These are phyloP conservation scores for Apodemia mormo DNA, from an alignment of 2,888 invertebrate genomes.

Conservation along the genomic window DNA sequence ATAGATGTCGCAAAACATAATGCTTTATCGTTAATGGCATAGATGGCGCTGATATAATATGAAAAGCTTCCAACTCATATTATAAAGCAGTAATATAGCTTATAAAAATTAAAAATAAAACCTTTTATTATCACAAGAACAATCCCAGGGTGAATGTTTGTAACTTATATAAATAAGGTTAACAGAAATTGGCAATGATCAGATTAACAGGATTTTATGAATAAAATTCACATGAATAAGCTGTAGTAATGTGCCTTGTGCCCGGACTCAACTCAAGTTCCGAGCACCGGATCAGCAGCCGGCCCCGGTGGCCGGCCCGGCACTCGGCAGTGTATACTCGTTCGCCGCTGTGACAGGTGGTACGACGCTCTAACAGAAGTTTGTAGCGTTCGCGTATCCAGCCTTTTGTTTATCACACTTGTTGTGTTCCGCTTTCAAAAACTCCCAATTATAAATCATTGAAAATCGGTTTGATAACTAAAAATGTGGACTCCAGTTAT, in stretches of 20 bases:
- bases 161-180: neutral
- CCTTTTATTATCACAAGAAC: neutral
- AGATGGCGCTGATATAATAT: conserved; percentile 8
- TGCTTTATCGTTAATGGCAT: neutral
- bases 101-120: neutral
- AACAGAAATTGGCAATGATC: neutral
- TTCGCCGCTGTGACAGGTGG: conserved; percentile 72
- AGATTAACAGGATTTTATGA: neutral
- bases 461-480: conserved; percentile 33
- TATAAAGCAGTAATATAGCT: neutral
- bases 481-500: conserved; percentile 66
- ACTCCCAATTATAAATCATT: conserved; percentile 36
- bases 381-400: conserved; percentile 69
- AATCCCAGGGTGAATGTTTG: neutral
- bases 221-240: neutral
- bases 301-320: conserved; percentile 49
- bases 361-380: conserved; percentile 53
- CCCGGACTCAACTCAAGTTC: neutral
- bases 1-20: neutral
- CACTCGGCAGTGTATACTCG: conserved; percentile 69
- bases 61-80: conserved; percentile 10
- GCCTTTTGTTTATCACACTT: conserved; percentile 72
- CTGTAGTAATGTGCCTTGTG: neutral
- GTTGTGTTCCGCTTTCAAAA: conserved; percentile 51
- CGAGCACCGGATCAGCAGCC: conserved; percentile 43